These are phyloP conservation scores for Tiliqua scincoides DNA, from an alignment of 2,113 vertebrate genomes.

Conservation along the genomic window DNA sequence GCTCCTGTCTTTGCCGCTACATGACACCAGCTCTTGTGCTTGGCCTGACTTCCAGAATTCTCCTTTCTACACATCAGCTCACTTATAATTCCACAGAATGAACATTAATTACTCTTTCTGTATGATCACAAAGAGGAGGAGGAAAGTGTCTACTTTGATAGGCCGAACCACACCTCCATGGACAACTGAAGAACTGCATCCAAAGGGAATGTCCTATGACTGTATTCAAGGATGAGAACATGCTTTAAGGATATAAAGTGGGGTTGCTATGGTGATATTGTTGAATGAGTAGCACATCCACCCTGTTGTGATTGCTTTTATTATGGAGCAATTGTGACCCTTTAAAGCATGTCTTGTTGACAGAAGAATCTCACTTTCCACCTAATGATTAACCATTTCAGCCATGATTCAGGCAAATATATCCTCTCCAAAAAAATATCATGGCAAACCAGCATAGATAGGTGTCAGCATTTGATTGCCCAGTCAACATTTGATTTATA, in stretches of 20 bases:
- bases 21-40: too few relatives aligned
- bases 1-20: too few relatives aligned
- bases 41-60: neutral
- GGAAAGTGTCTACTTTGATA: neutral
- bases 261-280: neutral
- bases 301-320: neutral
- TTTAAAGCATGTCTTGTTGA: neutral
- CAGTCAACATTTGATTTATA: neutral
- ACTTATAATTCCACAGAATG: neutral
- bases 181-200: neutral
- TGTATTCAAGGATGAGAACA: neutral
- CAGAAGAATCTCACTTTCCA: neutral
- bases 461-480: neutral
- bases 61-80: neutral
- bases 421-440: neutral
- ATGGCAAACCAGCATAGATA: neutral
- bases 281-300: neutral
- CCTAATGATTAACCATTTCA: neutral
- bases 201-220: neutral
- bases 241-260: neutral
- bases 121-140: neutral
- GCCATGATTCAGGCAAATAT: neutral
- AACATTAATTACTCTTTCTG: neutral
- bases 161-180: neutral
- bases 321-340: neutral